These are phyloP conservation scores for Dione vanillae DNA, from an alignment of 2,888 invertebrate species.

Conservation along the genomic window DNA sequence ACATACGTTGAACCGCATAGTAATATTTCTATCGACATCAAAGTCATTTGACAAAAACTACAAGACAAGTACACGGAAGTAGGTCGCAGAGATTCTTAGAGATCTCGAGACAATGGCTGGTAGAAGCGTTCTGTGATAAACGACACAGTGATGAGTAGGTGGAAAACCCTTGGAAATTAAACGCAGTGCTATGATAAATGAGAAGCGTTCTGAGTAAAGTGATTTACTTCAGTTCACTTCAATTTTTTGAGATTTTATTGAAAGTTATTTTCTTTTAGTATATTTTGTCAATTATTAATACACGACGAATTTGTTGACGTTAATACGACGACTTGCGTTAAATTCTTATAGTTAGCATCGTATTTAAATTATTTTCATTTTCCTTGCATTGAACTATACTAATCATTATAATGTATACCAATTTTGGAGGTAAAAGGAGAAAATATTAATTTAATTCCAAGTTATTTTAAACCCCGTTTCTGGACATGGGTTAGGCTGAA, in stretches of 20 bases:
- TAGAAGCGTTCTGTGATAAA: slow-evolving; percentile 70
- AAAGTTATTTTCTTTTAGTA: background rate
- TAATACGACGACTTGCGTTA: no score
- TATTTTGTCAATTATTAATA: no score
- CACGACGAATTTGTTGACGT: no score
- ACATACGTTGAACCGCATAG: background rate
- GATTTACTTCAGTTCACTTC: slow-evolving; percentile 37
- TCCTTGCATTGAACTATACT: no score
- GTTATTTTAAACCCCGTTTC: no score
- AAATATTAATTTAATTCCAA: no score
- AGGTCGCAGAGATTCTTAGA: slow-evolving; percentile 58
- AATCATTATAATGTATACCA: no score
- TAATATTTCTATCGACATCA: slow-evolving; percentile 23
- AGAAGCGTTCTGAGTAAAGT: slow-evolving; percentile 33
- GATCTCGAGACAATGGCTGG: slow-evolving; percentile 64
- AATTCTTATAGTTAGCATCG: no score
- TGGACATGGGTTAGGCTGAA: no score
- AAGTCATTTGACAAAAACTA: slow-evolving; percentile 40
- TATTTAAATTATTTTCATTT: no score
- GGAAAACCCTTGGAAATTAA: slow-evolving; percentile 65
- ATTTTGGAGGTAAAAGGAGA: no score
- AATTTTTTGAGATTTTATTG: slow-evolving; percentile 5
- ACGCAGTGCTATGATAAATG: slow-evolving; percentile 66
- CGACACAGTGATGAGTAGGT: slow-evolving; percentile 69
- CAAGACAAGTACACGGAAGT: slow-evolving; percentile 52